Evolutionary conservation across 2,888 invertebrate genomes (phyloP).

Genomic region (Mesorhabditis belari): DNA sequence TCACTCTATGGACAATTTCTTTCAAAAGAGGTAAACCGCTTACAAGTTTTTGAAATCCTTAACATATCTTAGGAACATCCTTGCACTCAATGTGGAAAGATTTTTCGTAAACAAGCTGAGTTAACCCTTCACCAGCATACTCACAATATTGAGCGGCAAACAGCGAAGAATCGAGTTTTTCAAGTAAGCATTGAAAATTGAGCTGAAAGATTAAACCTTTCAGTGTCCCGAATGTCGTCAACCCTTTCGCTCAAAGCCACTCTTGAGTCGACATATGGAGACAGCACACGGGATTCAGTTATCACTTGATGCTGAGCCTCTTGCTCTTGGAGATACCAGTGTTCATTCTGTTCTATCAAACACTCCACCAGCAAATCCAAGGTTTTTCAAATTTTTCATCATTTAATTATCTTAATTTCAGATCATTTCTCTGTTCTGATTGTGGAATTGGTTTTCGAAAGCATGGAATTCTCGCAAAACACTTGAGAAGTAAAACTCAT

Average conservation of each 20-base stretch:
- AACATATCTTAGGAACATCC: constrained; percentile 54
- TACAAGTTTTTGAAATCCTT: background rate
- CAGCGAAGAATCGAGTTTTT: constrained; percentile 20
- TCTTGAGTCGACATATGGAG: constrained; percentile 47
- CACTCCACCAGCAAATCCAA: background rate
- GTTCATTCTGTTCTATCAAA: background rate
- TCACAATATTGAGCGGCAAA: constrained; percentile 57
- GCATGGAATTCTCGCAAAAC: constrained; percentile 92
- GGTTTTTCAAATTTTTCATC: background rate
- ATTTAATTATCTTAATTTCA: constrained; percentile 67
- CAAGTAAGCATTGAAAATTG: constrained; percentile 10
- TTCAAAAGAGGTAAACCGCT: background rate
- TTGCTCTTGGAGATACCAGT: background rate
- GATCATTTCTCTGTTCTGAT: constrained; percentile 90
- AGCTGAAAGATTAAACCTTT: constrained; percentile 11
- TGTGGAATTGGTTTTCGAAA: constrained; percentile 88
- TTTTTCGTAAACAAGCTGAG: constrained; percentile 72
- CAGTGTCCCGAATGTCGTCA: constrained; percentile 53
- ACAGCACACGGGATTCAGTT: constrained; percentile 15
- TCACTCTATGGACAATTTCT: background rate
- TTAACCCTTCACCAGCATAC: constrained; percentile 42
- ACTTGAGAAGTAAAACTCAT: constrained; percentile 63
- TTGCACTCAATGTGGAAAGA: constrained; percentile 80
- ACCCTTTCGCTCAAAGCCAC: constrained; percentile 45
- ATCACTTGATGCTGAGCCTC: background rate